These are phyloP conservation scores for Drosophila pseudotalamancana DNA, from an alignment of 2,888 invertebrate genomes.

Conservation along the genomic window DNA sequence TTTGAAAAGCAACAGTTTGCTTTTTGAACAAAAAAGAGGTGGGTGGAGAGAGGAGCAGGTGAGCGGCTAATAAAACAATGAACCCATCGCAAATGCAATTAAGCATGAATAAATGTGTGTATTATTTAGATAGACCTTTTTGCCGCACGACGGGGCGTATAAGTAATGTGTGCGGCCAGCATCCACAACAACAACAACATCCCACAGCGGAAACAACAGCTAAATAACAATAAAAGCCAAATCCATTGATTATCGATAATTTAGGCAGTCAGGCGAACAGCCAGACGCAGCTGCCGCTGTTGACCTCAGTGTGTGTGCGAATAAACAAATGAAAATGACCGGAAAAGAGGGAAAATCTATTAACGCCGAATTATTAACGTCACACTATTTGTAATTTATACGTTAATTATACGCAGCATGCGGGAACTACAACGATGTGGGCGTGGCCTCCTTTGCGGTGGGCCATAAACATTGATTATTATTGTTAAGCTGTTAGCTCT, in stretches of 20 bases:
- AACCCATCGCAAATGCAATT: conserved; percentile 48
- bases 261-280: conserved; percentile 49
- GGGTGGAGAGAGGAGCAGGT: conserved; percentile 26
- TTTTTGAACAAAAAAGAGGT: background rate
- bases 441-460: background rate
- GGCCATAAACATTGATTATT: conserved; percentile 65
- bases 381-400: conserved; percentile 77
- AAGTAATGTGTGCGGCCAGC: conserved; percentile 12
- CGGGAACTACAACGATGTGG: background rate
- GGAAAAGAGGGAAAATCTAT: conserved; percentile 66
- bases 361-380: conserved; percentile 79
- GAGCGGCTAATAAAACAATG: conserved; percentile 37
- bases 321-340: conserved; percentile 65
- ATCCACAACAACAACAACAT: too few relatives aligned
- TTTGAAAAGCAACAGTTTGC: background rate
- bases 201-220: conserved; percentile 19
- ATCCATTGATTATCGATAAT: conserved; percentile 77
- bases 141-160: conserved; percentile 44
- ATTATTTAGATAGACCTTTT: conserved; percentile 63
- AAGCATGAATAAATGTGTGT: conserved; percentile 61
- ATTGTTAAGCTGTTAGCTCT: conserved; percentile 21
- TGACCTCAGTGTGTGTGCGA: conserved; percentile 35
- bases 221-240: conserved; percentile 61
- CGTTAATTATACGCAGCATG: conserved; percentile 69
- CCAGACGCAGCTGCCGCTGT: conserved; percentile 36